Percentiles rank a stretch among this genome's conserved stretches.
Conservation (phyloP, 30 jellyfish, hydroid and myxozoan species). For the Euphysa ruthae region DNA sequence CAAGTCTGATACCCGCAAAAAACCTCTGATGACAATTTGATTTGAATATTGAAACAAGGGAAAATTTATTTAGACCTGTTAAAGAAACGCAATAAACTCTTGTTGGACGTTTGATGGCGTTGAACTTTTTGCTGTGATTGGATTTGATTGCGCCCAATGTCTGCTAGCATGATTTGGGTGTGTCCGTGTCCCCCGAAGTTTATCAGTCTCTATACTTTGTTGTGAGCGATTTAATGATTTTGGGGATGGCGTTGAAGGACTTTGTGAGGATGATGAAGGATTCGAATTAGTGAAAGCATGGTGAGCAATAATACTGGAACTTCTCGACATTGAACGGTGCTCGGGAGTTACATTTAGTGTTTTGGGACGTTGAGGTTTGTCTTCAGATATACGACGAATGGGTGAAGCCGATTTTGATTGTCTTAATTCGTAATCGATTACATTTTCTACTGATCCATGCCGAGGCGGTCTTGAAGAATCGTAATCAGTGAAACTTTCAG, state of each 20-base stretch:
- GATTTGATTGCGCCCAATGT: slow-evolving; percentile 27
- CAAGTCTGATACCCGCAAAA: no score
- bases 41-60: neutral
- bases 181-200: slow-evolving; percentile 18
- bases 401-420: slow-evolving; percentile 37
- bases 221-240: slow-evolving; percentile 13
- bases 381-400: slow-evolving; percentile 18
- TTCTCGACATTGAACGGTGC: slow-evolving; percentile 35
- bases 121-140: neutral
- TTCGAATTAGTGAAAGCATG: slow-evolving; percentile 81
- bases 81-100: slow-evolving; percentile 25
- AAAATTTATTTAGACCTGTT: neutral
- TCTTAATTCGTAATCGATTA: slow-evolving; percentile 2
- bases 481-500: neutral
- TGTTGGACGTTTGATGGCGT: slow-evolving; percentile 17
- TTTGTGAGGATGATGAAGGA: slow-evolving; percentile 85
- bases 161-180: slow-evolving; percentile 14
- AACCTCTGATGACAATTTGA: no score
- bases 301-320: slow-evolving; percentile 22
- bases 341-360: slow-evolving; percentile 58
- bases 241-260: slow-evolving; percentile 97
- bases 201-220: neutral
- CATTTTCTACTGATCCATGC: neutral
- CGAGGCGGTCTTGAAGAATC: neutral
- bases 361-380: slow-evolving; percentile 63